phyloP scores from a whole-genome alignment of 2,888 invertebrate species.

The Agrochola lota region DNA sequence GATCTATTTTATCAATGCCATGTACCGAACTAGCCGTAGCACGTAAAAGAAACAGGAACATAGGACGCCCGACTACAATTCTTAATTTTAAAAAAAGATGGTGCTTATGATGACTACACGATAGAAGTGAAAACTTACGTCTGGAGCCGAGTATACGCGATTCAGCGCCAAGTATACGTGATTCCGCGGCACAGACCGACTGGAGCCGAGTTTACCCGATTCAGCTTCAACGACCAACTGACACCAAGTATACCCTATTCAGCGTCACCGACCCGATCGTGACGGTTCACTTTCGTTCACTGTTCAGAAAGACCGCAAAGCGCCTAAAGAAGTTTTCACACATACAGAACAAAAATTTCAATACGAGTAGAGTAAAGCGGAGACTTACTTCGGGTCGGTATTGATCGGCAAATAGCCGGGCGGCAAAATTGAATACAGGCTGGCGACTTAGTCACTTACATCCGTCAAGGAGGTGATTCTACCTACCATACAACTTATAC shows the following conservation, averaged over 20 bases:
- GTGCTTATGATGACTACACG: neutral
- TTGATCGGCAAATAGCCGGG: neutral
- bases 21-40: slow-evolving; percentile 6
- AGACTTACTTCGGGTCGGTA: neutral
- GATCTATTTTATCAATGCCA: neutral
- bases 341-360: neutral
- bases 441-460: too few species aligned
- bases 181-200: neutral
- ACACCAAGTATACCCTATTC: neutral
- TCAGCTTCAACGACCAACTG: too few species aligned
- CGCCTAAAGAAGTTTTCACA: neutral
- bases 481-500: too few species aligned
- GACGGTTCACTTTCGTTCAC: neutral
- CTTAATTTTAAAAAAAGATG: neutral
- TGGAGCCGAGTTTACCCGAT: neutral
- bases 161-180: neutral
- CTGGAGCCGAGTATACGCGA: neutral
- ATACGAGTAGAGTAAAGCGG: neutral
- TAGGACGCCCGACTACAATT: neutral
- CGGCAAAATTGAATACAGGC: slow-evolving; percentile 1
- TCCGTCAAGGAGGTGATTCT: too few species aligned
- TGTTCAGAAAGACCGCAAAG: too few species aligned
- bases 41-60: neutral
- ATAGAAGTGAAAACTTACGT: neutral
- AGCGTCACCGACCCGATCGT: neutral